A percentile compares a stretch with the other conserved stretches of the same genome.
phyloP scores from a whole-genome alignment of 2,888 invertebrate genomes.

The Furcula furcula region DNA sequence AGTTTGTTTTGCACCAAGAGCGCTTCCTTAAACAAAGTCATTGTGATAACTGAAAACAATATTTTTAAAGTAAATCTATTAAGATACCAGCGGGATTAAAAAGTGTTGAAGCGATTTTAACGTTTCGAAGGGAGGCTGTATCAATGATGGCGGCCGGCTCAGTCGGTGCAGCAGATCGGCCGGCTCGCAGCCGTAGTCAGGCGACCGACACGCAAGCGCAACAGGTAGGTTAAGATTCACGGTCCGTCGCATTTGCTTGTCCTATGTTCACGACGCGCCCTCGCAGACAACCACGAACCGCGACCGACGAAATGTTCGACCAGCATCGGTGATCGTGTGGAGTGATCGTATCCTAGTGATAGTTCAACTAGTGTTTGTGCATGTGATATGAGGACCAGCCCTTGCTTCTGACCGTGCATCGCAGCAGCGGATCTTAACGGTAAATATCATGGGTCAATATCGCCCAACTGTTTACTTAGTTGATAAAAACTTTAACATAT shows the following conservation, averaged over 20 bases:
- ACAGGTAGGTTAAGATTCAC: slow-evolving; percentile 80
- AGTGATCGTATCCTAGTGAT: slow-evolving; percentile 64
- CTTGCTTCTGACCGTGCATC: slow-evolving; percentile 54
- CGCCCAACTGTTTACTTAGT: slow-evolving; percentile 70
- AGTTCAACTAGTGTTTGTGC: slow-evolving; percentile 52
- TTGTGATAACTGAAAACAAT: too few relatives aligned
- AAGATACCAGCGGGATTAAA: too few relatives aligned
- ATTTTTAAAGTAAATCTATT: too few relatives aligned
- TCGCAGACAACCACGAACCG: slow-evolving; percentile 45
- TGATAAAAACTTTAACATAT: slow-evolving; percentile 7
- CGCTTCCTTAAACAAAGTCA: too few relatives aligned
- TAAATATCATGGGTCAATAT: slow-evolving; percentile 66
- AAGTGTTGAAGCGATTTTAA: too few relatives aligned
- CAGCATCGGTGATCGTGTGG: slow-evolving; percentile 66
- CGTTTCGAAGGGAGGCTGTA: slow-evolving; percentile 37
- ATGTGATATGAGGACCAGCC: slow-evolving; percentile 60
- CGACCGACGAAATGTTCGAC: slow-evolving; percentile 65
- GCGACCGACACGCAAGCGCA: slow-evolving; percentile 79
- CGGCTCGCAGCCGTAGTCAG: slow-evolving; percentile 40
- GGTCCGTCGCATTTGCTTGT: slow-evolving; percentile 76
- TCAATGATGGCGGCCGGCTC: slow-evolving; percentile 60
- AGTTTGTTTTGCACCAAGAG: too few relatives aligned
- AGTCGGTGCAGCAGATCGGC: slow-evolving; percentile 53
- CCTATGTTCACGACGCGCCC: slow-evolving; percentile 69
- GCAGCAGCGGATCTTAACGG: slow-evolving; percentile 73